Evolutionary conservation across 2,888 invertebrate genomes (phyloP), one percentile per base, ranked within the genome.

Genomic region (Sacculina carcini): DNA sequence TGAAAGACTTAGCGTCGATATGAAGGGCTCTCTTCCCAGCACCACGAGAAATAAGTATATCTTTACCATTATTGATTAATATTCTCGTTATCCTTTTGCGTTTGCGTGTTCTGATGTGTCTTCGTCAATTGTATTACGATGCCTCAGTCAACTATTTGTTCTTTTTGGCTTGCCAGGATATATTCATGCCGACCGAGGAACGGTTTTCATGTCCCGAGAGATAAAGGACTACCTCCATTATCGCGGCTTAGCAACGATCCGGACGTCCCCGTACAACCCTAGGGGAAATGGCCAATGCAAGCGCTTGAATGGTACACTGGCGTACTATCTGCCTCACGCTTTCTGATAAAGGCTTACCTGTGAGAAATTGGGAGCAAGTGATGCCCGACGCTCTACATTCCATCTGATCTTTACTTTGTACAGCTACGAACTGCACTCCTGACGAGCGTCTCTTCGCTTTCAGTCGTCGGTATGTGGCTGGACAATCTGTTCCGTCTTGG

Each of bases 21-120:
- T 57, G 39, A 58, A 57, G 38, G 58, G 57, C 2, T 56, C 56
- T 21, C 36, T 57, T n/a, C 54, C 57, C 16, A 54, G 55, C 32
- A 16, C 36, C 10, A 52, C 53, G 3, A 46, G 38, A 24, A 56
- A 59, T 39, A 53, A 46, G 16, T 58, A 55, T 23, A 21, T 57
- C 10, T 51, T 56, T 9, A 54, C 51, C 9, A 46, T 58, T 16
- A 50, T 58, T 10, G 58, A 59, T 46, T 57, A 58, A 38, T 59
- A 40, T 28, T 56, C 57, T 1, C 46, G 55, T 44, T 58, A 56
- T 50, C 55, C 58, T 4, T 59, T 59, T 53, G 56, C 56, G 5
- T 52, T 56, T 16, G 46, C 57, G 31, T 56, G 57, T 44, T 7
- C 47, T 14, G 52, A 58, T 47, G 54, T 56, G 38, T 51, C 52